Percentiles rank a stretch among this genome's conserved stretches.
Conservation (phyloP, 2,797 vertebrate genomes). For the Tiaroga cobitis region DNA sequence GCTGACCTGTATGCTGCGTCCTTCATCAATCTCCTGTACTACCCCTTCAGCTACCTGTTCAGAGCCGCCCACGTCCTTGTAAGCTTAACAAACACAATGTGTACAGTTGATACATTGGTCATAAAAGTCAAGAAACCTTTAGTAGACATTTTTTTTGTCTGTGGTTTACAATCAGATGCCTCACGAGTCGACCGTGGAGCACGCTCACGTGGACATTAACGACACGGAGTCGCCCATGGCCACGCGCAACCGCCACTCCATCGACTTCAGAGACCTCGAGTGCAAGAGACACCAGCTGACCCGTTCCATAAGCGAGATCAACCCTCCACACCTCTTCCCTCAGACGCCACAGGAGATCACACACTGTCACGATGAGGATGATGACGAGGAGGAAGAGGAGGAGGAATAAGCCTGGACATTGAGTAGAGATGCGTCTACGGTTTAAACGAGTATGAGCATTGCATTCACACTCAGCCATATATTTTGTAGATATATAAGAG, state of each 20-base stretch:
- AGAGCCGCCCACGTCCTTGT: conserved; percentile 88
- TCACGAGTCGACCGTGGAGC: conserved; percentile 95
- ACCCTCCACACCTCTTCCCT: conserved; percentile 94
- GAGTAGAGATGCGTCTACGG: neutral
- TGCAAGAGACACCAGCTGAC: conserved; percentile 90
- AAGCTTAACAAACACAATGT: conserved; percentile 61
- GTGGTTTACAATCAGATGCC: conserved; percentile 84
- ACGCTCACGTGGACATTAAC: conserved; percentile 85
- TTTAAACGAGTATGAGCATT: conserved; percentile 26
- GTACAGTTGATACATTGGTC: neutral
- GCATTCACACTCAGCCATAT: conserved; percentile 44
- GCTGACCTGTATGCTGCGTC: conserved; percentile 89
- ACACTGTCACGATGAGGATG: conserved; percentile 97
- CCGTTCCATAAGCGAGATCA: conserved; percentile 94
- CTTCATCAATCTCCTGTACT: conserved; percentile 90
- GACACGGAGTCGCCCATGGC: conserved; percentile 93
- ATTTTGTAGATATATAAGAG: conserved; percentile 24
- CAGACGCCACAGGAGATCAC: conserved; percentile 96
- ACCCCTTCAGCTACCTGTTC: conserved; percentile 92
- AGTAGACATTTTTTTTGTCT: neutral
- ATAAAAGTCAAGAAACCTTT: neutral
- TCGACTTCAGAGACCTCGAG: conserved; percentile 88
- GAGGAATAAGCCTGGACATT: conserved; percentile 38
- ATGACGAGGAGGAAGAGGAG: conserved; percentile 88
- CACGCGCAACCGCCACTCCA: conserved; percentile 88